Base-by-base conservation (phyloP, 2,888 invertebrate genomes). In the Perithous albicinctus region DNA sequence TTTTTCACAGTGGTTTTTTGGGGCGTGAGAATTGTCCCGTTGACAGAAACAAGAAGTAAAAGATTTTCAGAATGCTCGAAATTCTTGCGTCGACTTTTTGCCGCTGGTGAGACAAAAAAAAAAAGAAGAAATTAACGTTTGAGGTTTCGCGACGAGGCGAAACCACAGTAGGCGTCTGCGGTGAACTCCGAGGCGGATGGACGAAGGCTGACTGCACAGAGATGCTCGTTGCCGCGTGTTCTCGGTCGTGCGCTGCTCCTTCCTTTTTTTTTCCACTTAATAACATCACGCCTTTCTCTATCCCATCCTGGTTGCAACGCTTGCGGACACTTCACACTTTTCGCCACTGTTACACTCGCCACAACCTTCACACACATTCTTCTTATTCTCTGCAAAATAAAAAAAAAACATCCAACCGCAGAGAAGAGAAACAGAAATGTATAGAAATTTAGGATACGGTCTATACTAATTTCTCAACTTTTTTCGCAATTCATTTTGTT, bases 201-300 rank as follows among this genome's bases (percentile, higher is more conserved):
- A 78, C 29, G 66, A 48, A 63, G 15, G 29, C 43, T 43, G 18
- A 29, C 59, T 18, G 32, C 7, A 59, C 64, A 72, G 26, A 29
- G 29, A 29, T 1, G 15, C 4, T 56, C 72, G 66, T 32, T 63
- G 46, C 43, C 18, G 64, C 56, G 43, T 74, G 79, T 61, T 74
- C 74, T 51, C 54, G 79, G 69, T 63, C 48, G 69, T 67, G 43
- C 63, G 38, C 51, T 63, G 56, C 48, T 59, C 15, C 43, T 59
- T 70, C 66, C 46, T 46, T 69, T 51, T 18, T 67, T 48, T 51
- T 18, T 67, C 41, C 67, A 66, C 74, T 79, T 79, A 69, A 79
- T 74, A 79, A 79, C 74, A 74, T 79, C 79, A 67, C 69, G 74
- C 74, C 79, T 79, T 74, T 74, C 69, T 74, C 32, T 41, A 35